A percentile compares a stretch with the other conserved stretches of the same genome.
Evolutionary conservation across 1,140 invertebrate species (phyloP).

Genomic region (Trigoniulus corallinus): DNA sequence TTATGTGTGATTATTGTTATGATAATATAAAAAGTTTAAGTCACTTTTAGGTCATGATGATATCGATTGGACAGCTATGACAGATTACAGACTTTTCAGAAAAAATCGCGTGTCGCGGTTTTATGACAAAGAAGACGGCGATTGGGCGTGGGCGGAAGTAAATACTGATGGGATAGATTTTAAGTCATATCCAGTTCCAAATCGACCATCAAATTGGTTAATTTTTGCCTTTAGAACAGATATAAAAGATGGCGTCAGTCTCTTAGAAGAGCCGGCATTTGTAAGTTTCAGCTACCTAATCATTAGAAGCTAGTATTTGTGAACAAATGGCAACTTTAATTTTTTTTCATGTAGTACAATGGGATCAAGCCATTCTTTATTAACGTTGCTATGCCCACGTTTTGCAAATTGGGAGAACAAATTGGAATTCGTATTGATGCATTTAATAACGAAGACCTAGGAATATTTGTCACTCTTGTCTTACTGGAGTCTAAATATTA

Average conservation of each 20-base stretch:
- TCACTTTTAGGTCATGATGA: not conserved
- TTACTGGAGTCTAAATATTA: conserved; percentile 31
- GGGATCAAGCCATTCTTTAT: conserved; percentile 39
- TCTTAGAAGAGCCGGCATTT: not conserved
- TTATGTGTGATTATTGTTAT: not conserved
- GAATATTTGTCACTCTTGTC: conserved; percentile 63
- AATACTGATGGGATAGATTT: conserved; percentile 10
- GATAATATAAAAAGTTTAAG: not conserved
- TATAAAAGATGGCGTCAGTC: conserved; percentile 4
- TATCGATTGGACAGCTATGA: not conserved
- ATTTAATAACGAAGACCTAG: conserved; percentile 78
- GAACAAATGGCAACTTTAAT: no score
- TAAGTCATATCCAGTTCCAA: conserved; percentile 14
- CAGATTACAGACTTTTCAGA: conserved; percentile 5
- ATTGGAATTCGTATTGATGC: conserved; percentile 46
- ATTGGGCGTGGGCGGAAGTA: conserved; percentile 16
- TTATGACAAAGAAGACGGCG: conserved; percentile 14
- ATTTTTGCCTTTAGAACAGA: conserved; percentile 14
- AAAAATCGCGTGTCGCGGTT: conserved; percentile 14
- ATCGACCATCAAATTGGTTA: conserved; percentile 16
- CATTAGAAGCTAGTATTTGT: no score
- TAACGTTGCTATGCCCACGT: conserved; percentile 31
- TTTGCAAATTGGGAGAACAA: conserved; percentile 37
- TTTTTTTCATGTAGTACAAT: no score
- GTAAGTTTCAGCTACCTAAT: not conserved